Conservation (phyloP, 2,888 invertebrate genomes). For the Nebria salina region DNA sequence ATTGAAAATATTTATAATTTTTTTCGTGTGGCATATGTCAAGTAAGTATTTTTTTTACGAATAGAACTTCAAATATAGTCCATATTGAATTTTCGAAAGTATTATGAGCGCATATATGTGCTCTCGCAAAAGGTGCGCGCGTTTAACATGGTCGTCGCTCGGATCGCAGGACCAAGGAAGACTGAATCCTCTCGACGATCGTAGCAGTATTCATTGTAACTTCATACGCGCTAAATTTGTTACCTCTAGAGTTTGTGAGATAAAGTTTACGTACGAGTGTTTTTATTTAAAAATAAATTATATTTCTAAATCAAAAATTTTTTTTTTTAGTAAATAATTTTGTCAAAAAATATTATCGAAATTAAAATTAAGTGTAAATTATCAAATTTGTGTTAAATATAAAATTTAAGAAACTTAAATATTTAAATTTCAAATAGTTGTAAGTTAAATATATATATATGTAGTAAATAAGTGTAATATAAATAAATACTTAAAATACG, state of each 20-base stretch:
- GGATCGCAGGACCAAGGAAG: background rate
- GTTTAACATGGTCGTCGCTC: background rate
- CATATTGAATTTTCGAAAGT: too few relatives aligned
- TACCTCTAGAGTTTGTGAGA: background rate
- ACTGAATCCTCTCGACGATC: background rate
- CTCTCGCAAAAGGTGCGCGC: background rate
- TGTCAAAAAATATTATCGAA: background rate
- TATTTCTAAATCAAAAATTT: background rate
- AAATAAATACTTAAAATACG: too few relatives aligned
- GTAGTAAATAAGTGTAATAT: too few relatives aligned
- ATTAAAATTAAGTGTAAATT: background rate
- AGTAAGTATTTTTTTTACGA: too few relatives aligned
- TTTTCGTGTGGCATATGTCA: too few relatives aligned
- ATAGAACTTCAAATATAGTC: too few relatives aligned
- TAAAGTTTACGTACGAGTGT: background rate
- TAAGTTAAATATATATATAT: background rate
- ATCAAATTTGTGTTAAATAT: background rate
- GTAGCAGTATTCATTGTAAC: background rate
- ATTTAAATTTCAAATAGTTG: too few relatives aligned
- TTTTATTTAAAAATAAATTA: background rate
- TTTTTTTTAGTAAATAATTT: background rate
- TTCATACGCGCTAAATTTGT: background rate
- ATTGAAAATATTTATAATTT: too few relatives aligned
- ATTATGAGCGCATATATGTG: background rate
- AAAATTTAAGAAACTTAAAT: background rate